phyloP scores from a whole-genome alignment of 2,888 invertebrate species.

The Parnassius smintheus region DNA sequence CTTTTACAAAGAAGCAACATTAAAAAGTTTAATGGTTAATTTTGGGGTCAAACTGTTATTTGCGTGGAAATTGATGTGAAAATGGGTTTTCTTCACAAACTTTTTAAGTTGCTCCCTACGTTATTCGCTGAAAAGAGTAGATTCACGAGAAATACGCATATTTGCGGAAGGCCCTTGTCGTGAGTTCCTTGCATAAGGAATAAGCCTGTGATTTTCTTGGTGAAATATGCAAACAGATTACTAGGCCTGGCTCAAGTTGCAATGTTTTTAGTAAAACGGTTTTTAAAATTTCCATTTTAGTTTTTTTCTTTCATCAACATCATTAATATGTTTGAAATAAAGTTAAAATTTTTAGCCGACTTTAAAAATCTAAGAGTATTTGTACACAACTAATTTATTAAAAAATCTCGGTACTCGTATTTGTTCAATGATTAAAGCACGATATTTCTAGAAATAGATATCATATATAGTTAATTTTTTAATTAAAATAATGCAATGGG shows the following conservation, averaged over 20 bases:
- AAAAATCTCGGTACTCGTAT: no score
- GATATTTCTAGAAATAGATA: no score
- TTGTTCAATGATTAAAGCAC: no score
- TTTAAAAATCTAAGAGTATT: no score
- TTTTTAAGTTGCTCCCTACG: conserved; percentile 29
- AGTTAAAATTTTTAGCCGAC: no score
- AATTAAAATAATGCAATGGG: no score
- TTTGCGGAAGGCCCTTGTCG: conserved; percentile 5
- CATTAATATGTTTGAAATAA: no score
- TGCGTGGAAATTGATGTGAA: conserved; percentile 62
- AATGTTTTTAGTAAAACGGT: background rate
- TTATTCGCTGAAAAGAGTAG: background rate
- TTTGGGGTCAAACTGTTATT: conserved; percentile 63
- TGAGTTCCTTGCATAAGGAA: background rate
- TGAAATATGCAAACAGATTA: conserved; percentile 11
- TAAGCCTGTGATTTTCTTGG: conserved; percentile 4
- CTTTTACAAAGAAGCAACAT: conserved; percentile 46
- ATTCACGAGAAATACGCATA: background rate
- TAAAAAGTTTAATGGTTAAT: conserved; percentile 74
- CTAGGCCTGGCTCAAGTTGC: background rate
- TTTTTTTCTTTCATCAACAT: no score
- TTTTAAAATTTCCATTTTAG: background rate
- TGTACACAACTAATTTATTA: no score
- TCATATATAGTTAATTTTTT: no score
- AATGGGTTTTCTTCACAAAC: conserved; percentile 58